phyloP scores from a whole-genome alignment of 1,140 invertebrate genomes.

The Hesperophylax magnus region DNA sequence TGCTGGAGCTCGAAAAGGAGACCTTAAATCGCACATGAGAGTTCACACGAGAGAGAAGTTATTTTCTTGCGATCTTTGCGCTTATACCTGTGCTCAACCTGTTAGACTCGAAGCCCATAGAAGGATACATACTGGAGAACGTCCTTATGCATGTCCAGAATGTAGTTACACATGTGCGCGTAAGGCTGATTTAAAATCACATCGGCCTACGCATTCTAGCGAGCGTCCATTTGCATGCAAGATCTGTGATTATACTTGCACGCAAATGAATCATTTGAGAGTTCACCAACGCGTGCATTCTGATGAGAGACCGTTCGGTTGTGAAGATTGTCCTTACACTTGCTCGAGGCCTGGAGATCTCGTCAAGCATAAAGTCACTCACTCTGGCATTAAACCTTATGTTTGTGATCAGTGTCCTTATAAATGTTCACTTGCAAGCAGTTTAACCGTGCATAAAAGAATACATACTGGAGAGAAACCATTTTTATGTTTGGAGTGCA shows the following conservation, averaged over 20 bases:
- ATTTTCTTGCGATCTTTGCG: background rate
- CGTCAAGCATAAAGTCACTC: background rate
- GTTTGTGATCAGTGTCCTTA: background rate
- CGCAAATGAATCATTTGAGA: background rate
- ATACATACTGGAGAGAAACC: constrained; percentile 24
- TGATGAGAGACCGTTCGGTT: constrained; percentile 25
- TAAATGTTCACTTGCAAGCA: background rate
- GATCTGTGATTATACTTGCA: background rate
- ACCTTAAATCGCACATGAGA: background rate
- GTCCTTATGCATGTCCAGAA: background rate
- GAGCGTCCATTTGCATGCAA: background rate
- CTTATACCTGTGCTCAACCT: background rate
- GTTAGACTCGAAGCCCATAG: background rate
- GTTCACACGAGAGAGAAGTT: constrained; percentile 5
- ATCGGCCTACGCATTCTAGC: background rate
- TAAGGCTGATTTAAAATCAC: background rate
- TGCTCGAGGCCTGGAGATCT: background rate
- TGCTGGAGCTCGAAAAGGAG: background rate
- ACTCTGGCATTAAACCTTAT: constrained; percentile 16
- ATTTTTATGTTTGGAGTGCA: constrained; percentile 11
- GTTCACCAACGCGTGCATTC: constrained; percentile 7
- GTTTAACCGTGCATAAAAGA: background rate
- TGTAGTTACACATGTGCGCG: background rate
- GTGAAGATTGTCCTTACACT: background rate
- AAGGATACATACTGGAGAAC: background rate